Conservation (phyloP, 2,797 vertebrate species). For the Acipenser transmontanus region DNA sequence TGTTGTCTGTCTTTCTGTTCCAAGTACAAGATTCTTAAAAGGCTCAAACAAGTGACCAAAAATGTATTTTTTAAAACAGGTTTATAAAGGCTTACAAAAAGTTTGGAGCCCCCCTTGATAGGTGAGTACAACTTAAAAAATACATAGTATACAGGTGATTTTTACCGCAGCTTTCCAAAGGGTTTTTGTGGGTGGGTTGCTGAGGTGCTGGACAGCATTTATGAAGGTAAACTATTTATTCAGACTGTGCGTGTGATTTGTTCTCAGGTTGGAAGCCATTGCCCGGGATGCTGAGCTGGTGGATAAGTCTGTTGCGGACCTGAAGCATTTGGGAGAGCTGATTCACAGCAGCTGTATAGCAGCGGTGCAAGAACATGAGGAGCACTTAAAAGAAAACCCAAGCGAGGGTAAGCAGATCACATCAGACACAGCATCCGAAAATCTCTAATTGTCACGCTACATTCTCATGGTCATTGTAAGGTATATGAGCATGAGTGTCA, state of each 20-base stretch:
- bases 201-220: no score
- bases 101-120: constrained; percentile 89
- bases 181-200: no score
- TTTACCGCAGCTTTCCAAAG: neutral
- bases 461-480: neutral
- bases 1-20: neutral
- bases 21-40: no score
- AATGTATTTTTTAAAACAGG: constrained; percentile 43
- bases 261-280: constrained; percentile 81
- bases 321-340: constrained; percentile 88
- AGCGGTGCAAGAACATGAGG: constrained; percentile 93
- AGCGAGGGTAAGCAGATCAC: constrained; percentile 68
- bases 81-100: constrained; percentile 99
- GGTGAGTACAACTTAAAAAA: constrained; percentile 53
- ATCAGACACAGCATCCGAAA: neutral
- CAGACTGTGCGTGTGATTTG: neutral
- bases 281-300: constrained; percentile 94
- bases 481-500: no score
- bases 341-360: constrained; percentile 85
- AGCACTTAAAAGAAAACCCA: constrained; percentile 88
- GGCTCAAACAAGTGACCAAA: no score
- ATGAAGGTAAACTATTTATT: no score
- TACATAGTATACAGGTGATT: neutral
- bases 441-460: neutral
- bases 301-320: constrained; percentile 92